Percentiles rank a stretch among this genome's conserved stretches.
Evolutionary conservation across 2,888 invertebrate genomes (phyloP).

Genomic region (Marasmarcha lunaedactyla): DNA sequence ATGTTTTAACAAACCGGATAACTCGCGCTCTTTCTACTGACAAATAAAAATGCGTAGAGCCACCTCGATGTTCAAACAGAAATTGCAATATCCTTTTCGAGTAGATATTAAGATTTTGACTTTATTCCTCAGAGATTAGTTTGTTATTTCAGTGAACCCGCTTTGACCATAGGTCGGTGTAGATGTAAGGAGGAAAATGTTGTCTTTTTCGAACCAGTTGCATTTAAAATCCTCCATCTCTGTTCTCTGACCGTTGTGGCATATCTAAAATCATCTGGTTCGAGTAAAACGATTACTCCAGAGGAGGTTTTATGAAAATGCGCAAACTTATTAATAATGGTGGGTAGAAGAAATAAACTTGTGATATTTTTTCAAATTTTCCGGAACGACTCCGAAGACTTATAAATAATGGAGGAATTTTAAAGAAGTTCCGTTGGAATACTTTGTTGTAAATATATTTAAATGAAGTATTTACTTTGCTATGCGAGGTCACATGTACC

Average conservation of each 20-base stretch:
- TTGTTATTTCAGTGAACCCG: too few species aligned
- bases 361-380: slow-evolving; percentile 6
- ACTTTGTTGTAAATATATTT: neutral
- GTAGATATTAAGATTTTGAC: neutral
- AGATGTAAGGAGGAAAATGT: slow-evolving; percentile 39
- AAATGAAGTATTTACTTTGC: too few species aligned
- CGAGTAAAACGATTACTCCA: slow-evolving; percentile 60
- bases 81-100: slow-evolving; percentile 52
- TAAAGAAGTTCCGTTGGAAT: neutral
- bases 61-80: slow-evolving; percentile 57
- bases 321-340: slow-evolving; percentile 51
- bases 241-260: slow-evolving; percentile 48
- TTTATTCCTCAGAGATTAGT: too few species aligned
- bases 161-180: neutral
- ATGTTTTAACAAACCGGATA: slow-evolving; percentile 21
- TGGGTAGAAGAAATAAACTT: slow-evolving; percentile 11
- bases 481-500: too few species aligned
- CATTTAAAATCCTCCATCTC: slow-evolving; percentile 61
- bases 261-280: slow-evolving; percentile 64
- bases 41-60: slow-evolving; percentile 65
- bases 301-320: slow-evolving; percentile 52
- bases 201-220: slow-evolving; percentile 68
- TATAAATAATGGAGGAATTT: too few species aligned
- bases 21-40: slow-evolving; percentile 42
- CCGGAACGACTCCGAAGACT: too few species aligned